These are phyloP conservation scores for Ephydatia muelleri DNA, from an alignment of 37 sponge, comb jelly and placozoan species.

Conservation along the genomic window DNA sequence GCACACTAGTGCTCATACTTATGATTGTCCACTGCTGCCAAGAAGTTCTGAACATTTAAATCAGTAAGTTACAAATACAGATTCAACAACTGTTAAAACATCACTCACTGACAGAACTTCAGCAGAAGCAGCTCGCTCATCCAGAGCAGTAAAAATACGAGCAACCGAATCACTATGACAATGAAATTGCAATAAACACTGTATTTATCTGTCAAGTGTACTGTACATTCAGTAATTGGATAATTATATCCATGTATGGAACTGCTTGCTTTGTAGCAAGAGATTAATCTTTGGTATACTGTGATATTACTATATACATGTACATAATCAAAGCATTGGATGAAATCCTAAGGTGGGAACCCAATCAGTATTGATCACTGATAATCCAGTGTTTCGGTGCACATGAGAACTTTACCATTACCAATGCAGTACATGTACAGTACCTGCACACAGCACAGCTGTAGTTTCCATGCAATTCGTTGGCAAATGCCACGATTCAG, in stretches of 20 bases:
- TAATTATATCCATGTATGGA: not conserved
- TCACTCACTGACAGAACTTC: conserved; percentile 60
- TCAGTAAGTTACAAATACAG: not conserved
- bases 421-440: too few relatives aligned
- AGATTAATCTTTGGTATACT: too few relatives aligned
- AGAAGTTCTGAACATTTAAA: conserved; percentile 15
- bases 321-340: too few relatives aligned
- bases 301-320: conserved; percentile 13
- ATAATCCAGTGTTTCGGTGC: too few relatives aligned
- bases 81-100: not conserved
- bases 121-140: conserved; percentile 42
- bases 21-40: conserved; percentile 30
- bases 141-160: conserved; percentile 58
- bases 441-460: too few relatives aligned
- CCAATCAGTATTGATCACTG: too few relatives aligned
- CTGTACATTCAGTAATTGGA: not conserved
- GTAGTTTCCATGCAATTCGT: too few relatives aligned
- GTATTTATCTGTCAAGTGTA: not conserved
- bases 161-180: conserved; percentile 63
- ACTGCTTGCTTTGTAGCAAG: too few relatives aligned
- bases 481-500: too few relatives aligned
- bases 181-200: not conserved
- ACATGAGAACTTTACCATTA: too few relatives aligned
- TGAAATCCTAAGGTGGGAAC: too few relatives aligned
- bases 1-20: conserved; percentile 2